Conservation (phyloP, 2,113 vertebrate species). For the Poicephalus gulielmi region DNA sequence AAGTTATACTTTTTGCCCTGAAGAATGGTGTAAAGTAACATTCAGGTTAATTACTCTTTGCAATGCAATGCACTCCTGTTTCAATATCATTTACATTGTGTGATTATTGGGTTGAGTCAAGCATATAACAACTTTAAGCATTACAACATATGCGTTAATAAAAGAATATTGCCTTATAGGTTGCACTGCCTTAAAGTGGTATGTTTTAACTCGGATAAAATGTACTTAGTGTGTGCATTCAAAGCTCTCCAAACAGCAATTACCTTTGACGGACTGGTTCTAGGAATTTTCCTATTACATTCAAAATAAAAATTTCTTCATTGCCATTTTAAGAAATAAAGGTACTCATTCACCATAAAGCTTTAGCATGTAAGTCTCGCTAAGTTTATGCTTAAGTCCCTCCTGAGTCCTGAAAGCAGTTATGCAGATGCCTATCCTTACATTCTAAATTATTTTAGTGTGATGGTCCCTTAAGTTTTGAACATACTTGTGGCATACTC, state of each 20-base stretch:
- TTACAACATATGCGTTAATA: background rate
- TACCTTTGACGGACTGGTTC: constrained; percentile 58
- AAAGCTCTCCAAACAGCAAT: constrained; percentile 43
- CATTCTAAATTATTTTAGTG: background rate
- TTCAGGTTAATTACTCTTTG: background rate
- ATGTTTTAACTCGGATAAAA: constrained; percentile 25
- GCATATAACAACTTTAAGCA: background rate
- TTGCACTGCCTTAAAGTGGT: background rate
- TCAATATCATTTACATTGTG: background rate
- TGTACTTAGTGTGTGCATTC: background rate
- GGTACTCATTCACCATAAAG: constrained; percentile 21
- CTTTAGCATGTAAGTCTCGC: background rate
- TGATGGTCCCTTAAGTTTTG: background rate
- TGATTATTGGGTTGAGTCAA: constrained; percentile 31
- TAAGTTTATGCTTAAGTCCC: background rate
- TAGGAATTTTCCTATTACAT: constrained; percentile 44
- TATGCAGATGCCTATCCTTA: background rate
- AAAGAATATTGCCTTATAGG: constrained; percentile 2
- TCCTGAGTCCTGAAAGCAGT: background rate
- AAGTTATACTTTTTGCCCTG: background rate
- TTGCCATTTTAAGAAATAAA: constrained; percentile 9
- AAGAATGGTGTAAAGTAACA: background rate
- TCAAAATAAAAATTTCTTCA: constrained; percentile 39
- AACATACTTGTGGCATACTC: background rate
- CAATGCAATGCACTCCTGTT: background rate